phyloP scores from a whole-genome alignment of 2,113 vertebrate species.

The Cyrtonyx montezumae region DNA sequence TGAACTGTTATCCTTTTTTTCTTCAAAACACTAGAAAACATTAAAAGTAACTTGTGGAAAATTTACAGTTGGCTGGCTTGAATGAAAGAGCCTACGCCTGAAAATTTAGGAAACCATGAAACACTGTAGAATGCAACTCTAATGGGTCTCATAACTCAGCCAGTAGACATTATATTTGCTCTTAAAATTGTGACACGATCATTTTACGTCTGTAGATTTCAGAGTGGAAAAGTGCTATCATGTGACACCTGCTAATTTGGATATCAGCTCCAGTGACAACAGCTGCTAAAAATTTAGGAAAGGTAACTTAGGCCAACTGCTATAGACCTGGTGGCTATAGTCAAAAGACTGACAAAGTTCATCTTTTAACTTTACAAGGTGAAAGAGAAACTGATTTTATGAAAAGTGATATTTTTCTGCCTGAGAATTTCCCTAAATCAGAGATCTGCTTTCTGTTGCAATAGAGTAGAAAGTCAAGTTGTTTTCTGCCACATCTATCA shows the following conservation, averaged over 20 bases:
- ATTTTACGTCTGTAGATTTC: not conserved
- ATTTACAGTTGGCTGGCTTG: not conserved
- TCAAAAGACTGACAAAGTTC: not conserved
- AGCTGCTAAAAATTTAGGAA: not conserved
- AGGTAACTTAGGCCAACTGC: not conserved
- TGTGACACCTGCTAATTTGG: not conserved
- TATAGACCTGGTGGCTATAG: not conserved
- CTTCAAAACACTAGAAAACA: not conserved
- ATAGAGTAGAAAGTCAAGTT: not conserved
- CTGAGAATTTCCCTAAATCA: not conserved
- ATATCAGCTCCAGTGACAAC: not conserved
- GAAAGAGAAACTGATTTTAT: not conserved
- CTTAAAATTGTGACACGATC: not conserved
- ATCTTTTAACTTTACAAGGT: not conserved
- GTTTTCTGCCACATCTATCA: not conserved
- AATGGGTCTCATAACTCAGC: not conserved
- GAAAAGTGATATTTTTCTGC: not conserved
- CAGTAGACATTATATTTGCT: not conserved
- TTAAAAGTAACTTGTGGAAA: not conserved
- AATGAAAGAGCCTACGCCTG: not conserved
- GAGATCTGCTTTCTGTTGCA: conserved; percentile 62
- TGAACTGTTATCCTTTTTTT: not conserved
- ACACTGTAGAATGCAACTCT: not conserved
- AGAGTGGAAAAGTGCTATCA: not conserved
- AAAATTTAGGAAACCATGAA: not conserved